Conservation (phyloP, 2,797 vertebrate species). For the Psittacula echo region DNA sequence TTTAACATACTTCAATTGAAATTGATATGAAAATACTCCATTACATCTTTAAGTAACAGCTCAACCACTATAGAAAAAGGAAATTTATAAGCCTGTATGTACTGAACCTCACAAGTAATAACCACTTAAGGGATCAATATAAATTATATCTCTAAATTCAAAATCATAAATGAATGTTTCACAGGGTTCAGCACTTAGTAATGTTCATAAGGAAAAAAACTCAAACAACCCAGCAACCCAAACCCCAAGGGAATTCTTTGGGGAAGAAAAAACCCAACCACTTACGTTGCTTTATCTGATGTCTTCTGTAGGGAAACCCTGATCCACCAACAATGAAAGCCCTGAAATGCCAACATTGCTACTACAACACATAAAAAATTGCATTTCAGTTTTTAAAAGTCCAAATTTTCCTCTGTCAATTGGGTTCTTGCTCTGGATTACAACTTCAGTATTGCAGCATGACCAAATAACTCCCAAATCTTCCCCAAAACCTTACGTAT, state of each 20-base stretch:
- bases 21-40: background rate
- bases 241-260: background rate
- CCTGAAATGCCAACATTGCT: background rate
- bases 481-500: background rate
- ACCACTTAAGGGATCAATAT: background rate
- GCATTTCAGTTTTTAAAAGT: background rate
- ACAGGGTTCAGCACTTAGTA: background rate
- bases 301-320: background rate
- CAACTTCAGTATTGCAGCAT: background rate
- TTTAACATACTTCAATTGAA: background rate
- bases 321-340: background rate
- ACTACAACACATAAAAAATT: background rate
- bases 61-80: background rate
- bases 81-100: background rate
- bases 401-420: background rate
- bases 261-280: background rate
- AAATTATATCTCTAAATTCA: background rate
- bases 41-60: background rate
- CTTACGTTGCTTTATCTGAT: background rate
- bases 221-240: background rate
- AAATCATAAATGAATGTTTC: background rate
- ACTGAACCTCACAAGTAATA: background rate
- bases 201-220: rapidly evolving
- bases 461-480: background rate
- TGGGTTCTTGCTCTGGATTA: background rate